These are phyloP conservation scores for Myotis daubentonii DNA, from an alignment of 2,797 vertebrate species.

Conservation along the genomic window DNA sequence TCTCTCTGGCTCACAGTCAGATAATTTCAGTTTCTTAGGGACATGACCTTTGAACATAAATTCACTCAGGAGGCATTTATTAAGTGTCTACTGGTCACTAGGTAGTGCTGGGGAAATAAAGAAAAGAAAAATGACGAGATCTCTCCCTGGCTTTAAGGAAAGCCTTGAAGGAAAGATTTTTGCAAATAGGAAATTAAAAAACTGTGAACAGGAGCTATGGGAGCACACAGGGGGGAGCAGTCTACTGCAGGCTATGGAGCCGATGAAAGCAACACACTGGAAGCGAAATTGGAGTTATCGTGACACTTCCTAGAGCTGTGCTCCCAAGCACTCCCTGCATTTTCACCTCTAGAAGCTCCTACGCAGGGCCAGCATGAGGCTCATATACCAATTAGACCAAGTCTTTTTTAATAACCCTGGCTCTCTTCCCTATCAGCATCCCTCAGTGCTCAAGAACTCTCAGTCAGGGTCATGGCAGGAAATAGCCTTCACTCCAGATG, in stretches of 20 bases:
- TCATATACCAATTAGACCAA: background rate
- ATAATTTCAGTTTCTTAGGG: background rate
- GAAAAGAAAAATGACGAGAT: background rate
- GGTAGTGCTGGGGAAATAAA: background rate
- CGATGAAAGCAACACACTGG: background rate
- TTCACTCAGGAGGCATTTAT: background rate
- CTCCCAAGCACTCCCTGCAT: background rate
- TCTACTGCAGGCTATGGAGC: background rate
- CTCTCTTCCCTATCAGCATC: background rate
- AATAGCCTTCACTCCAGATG: background rate
- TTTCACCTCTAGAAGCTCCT: background rate
- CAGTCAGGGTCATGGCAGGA: background rate
- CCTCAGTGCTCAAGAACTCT: background rate
- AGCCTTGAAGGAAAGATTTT: background rate
- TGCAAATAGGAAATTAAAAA: background rate
- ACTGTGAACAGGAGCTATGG: background rate
- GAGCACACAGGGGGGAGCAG: background rate
- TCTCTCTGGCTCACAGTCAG: background rate
- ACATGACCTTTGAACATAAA: background rate
- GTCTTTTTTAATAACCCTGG: background rate
- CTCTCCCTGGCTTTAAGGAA: background rate
- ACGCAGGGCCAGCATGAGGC: background rate
- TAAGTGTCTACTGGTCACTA: background rate
- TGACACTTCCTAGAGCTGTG: background rate
- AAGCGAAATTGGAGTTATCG: background rate